Base-by-base conservation (phyloP, 2,797 vertebrate genomes). In the Falco berigora region DNA sequence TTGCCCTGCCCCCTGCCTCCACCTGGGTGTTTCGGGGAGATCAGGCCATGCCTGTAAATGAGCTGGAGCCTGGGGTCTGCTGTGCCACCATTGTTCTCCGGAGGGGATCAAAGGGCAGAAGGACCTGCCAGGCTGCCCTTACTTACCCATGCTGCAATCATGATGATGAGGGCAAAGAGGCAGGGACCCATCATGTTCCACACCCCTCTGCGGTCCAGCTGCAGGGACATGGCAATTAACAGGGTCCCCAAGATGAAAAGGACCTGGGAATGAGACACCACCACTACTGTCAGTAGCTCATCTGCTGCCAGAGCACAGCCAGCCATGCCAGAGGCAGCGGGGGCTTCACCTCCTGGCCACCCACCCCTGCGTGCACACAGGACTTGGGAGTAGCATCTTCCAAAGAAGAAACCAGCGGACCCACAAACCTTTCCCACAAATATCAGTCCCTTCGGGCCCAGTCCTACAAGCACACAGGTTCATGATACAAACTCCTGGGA, bases 121-220 rank as follows among this genome's bases (percentile, higher is more conserved):
- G 52, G 36, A 72, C 66, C 88, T 90, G 50, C 69, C 72, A 32
- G 53, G 34, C 58, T 90, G 77, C 55, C 46, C 6, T 12, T 44
- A 89, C 98, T 97, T 97, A 98, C 98, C 98, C 98, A 98, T 1
- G 97, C 96, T 46, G 95, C 80, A 14, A 97, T 93, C 98, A 98
- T 98, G 93, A 98, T 76, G 71, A 97, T 3, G 1, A 98, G 94
- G 84, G 98, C 98, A 18, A 98, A 98, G 55, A 99, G 98, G 87
- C 99, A 98, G 23, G 99, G 99, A 28, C 98, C 99, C 97, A 99
- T 97, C 97, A 99, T 98, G 97, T 99, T 99, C 99, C 99, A 99
- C 92, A 99, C 97, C 10, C 99, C 99, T 87, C 98, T 98, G 61
- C 99, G 99, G 97, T 99, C 99, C 97, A 99, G 98, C 92, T 99